Base-by-base conservation (phyloP, 2,888 invertebrate species). In the Lobophora halterata region DNA sequence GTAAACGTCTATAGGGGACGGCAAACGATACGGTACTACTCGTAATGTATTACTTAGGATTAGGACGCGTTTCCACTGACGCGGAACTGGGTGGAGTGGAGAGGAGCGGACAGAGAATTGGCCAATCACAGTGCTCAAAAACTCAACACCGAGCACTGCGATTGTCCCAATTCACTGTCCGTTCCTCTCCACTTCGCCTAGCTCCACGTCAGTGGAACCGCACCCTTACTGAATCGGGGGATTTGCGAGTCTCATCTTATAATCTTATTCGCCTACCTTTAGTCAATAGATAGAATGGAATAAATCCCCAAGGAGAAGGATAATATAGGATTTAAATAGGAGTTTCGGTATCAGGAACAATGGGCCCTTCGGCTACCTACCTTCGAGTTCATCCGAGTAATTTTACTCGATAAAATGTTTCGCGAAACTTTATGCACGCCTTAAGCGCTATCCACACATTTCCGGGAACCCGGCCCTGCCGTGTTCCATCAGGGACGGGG, bases 271-370 rank as follows among this genome's bases (percentile, higher is more conserved):
- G 40, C 47, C 47, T 55, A 49, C 43, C 45, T 50, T 56, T 49
- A 54, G 54, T 47, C 49, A 37, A 49, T 58, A 30, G 39, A 48
- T 50, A 52, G 58, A 58, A 58, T 58, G 53, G 52, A 49, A 52
- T 48, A 45, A 28, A 31, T 40, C 53, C 43, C 47, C 33, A 52
- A 49, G 46, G 52, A 44, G 29, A 38, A 40, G 19, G 8, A 33
- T 41, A 33, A 55, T 61, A 66, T 55, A 41, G 38, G 56, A 59
- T 64, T 62, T 58, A 56, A 58, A 52, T 43, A 49, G 55, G 46
- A 58, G 56, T 54, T 47, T 33, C 26, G 35, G 48, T 41, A 53
- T 52, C 42, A 51, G 28, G 47, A 42, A 52, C 37, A 55, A 52
- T 41, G 23, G 36, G 11, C 26, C 9, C 16, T 14, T 16, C 48